Evolutionary conservation across 2,888 invertebrate genomes (phyloP), one percentile per base, ranked within the genome.

Genomic region (Lottia scabra): DNA sequence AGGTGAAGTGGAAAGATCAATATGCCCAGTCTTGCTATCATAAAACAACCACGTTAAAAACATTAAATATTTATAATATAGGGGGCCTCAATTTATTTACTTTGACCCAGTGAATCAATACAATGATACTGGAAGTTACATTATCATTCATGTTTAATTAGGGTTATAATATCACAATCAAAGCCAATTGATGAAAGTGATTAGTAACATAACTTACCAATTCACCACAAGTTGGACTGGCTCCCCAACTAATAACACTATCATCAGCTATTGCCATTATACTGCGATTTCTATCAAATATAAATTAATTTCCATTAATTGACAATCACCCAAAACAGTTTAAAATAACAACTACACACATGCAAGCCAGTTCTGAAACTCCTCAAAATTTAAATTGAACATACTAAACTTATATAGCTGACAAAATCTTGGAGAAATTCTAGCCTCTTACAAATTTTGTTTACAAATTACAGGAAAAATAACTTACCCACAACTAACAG

Each of bases 151-250:
- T n/a, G n/a, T n/a, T n/a, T n/a, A n/a, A n/a, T n/a, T n/a, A n/a
- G n/a, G n/a, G n/a, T n/a, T n/a, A n/a, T n/a, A n/a, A n/a, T n/a
- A n/a, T n/a, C n/a, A n/a, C n/a, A n/a, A n/a, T n/a, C n/a, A n/a
- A n/a, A n/a, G n/a, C n/a, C n/a, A n/a, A n/a, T n/a, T n/a, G n/a
- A n/a, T 30, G 30, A 30, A 5, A 30, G 5, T 4, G 30, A 4
- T 4, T 30, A 4, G 30, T 30, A 4, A 26, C 27, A 10, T 43
- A 23, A 80, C 88, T 90, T 87, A 95, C 95, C 92, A 98, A 91
- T 92, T 97, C 97, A 0, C 98, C 98, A 84, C 94, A 97, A 3
- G 96, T 96, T 0, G 97, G 97, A 62, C 96, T 94, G n/a, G 95
- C 94, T 3, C 97, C 97, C 96, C 97, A 97, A 43, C 95, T 94